These are phyloP conservation scores for Danionella dracula DNA, from an alignment of 2,797 vertebrate genomes.

Conservation along the genomic window DNA sequence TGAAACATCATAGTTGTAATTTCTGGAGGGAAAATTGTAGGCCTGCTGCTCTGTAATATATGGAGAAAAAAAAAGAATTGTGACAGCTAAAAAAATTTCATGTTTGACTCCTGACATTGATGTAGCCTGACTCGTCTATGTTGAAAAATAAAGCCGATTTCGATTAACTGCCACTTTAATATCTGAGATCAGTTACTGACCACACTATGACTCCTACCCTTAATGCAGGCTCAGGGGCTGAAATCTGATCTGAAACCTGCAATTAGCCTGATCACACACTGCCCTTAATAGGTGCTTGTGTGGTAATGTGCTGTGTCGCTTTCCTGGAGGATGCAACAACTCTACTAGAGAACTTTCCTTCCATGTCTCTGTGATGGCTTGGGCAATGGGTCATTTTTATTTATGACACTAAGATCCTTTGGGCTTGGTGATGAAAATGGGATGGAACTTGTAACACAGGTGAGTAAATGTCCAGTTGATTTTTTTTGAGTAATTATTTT, in stretches of 20 bases:
- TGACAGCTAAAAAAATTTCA: no score
- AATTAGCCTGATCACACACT: conserved; percentile 18
- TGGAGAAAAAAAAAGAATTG: no score
- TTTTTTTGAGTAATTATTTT: background rate
- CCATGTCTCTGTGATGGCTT: background rate
- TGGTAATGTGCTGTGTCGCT: conserved; percentile 26
- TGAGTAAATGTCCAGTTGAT: background rate
- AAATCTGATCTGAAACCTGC: conserved; percentile 24
- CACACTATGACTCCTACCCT: conserved; percentile 10
- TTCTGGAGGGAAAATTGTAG: no score
- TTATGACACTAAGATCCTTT: background rate
- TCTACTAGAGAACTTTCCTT: background rate
- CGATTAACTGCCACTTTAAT: conserved; percentile 19
- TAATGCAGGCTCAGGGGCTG: conserved; percentile 1
- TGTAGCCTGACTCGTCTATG: conserved; percentile 2
- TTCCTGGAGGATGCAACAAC: background rate
- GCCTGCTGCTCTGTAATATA: no score
- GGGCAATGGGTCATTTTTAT: background rate
- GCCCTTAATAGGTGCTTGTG: conserved; percentile 22
- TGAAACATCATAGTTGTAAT: no score
- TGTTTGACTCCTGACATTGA: no score
- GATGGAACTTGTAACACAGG: background rate
- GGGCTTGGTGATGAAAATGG: background rate
- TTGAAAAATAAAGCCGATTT: conserved; percentile 9
- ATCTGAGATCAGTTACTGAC: conserved; percentile 33